Percentiles rank a stretch among this genome's conserved stretches.
Evolutionary conservation across 2,797 vertebrate genomes (phyloP).

Genomic region (Myripristis jacobus): DNA sequence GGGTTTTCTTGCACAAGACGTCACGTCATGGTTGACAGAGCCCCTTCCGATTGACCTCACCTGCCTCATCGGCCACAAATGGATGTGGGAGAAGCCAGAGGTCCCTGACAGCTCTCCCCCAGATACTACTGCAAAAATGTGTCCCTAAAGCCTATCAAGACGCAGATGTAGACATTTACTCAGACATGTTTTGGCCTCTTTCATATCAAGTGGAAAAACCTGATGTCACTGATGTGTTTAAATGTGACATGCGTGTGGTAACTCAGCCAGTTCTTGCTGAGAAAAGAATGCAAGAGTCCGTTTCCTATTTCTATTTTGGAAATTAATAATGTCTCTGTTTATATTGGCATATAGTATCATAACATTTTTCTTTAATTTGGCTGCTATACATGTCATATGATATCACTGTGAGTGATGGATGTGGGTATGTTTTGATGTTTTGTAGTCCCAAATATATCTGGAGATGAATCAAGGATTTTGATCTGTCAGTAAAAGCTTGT

Average conservation of each 20-base stretch:
- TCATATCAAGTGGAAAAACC: not conserved
- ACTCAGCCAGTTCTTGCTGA: not conserved
- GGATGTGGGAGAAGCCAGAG: conserved; percentile 40
- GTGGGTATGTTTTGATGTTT: too few relatives aligned
- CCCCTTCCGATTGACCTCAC: conserved; percentile 54
- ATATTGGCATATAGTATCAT: not conserved
- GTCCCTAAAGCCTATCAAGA: conserved; percentile 31
- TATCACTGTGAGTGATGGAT: too few relatives aligned
- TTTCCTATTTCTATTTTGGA: not conserved
- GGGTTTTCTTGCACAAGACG: conserved; percentile 34
- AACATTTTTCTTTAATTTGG: too few relatives aligned
- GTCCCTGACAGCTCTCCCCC: conserved; percentile 24
- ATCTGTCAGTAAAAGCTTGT: not conserved
- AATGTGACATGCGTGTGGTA: not conserved
- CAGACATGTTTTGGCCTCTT: conserved; percentile 36
- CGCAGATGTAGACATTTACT: too few relatives aligned
- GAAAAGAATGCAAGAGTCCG: not conserved
- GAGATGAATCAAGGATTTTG: too few relatives aligned
- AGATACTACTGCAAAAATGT: conserved; percentile 18
- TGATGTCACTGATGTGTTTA: not conserved
- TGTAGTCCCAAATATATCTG: too few relatives aligned
- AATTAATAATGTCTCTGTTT: conserved; percentile 3
- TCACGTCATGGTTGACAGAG: conserved; percentile 37
- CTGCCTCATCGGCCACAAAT: conserved; percentile 34
- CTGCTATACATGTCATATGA: too few relatives aligned